Conservation (phyloP, 2,888 invertebrate species). For the Parnassius mnemosyne region DNA sequence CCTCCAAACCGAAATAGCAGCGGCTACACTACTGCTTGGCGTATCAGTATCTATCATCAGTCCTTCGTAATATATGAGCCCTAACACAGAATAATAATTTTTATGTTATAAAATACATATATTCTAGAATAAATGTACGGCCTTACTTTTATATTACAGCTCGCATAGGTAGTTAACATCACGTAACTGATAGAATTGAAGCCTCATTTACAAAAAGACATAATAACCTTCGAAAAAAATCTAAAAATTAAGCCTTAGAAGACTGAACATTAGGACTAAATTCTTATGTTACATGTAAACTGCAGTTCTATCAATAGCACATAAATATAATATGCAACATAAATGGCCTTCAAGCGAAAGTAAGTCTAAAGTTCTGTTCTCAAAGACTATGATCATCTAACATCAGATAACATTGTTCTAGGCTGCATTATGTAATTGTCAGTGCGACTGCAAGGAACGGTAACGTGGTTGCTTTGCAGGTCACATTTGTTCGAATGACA, state of each 20-base stretch:
- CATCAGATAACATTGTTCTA: constrained; percentile 56
- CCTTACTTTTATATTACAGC: constrained; percentile 48
- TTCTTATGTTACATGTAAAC: constrained; percentile 31
- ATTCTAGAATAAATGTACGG: neutral
- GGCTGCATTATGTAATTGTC: constrained; percentile 71
- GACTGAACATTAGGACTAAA: constrained; percentile 42
- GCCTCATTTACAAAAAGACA: constrained; percentile 40
- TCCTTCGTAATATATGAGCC: too few relatives aligned
- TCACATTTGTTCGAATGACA: constrained; percentile 74
- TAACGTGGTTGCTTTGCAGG: constrained; percentile 74
- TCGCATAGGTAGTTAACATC: constrained; percentile 67
- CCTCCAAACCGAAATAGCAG: too few relatives aligned
- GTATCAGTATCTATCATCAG: too few relatives aligned
- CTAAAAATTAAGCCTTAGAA: constrained; percentile 40
- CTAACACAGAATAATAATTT: too few relatives aligned
- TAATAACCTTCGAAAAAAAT: constrained; percentile 33
- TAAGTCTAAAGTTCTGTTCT: constrained; percentile 53
- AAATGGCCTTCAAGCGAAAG: constrained; percentile 59
- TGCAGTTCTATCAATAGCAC: constrained; percentile 41
- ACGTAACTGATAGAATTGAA: constrained; percentile 66
- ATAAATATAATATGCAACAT: constrained; percentile 48
- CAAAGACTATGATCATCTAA: constrained; percentile 57
- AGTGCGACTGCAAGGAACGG: constrained; percentile 66
- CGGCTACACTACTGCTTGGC: too few relatives aligned
- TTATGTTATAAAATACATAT: too few relatives aligned